These are phyloP conservation scores for Eucera pruinosa DNA, from an alignment of 2,888 invertebrate genomes.

Conservation along the genomic window DNA sequence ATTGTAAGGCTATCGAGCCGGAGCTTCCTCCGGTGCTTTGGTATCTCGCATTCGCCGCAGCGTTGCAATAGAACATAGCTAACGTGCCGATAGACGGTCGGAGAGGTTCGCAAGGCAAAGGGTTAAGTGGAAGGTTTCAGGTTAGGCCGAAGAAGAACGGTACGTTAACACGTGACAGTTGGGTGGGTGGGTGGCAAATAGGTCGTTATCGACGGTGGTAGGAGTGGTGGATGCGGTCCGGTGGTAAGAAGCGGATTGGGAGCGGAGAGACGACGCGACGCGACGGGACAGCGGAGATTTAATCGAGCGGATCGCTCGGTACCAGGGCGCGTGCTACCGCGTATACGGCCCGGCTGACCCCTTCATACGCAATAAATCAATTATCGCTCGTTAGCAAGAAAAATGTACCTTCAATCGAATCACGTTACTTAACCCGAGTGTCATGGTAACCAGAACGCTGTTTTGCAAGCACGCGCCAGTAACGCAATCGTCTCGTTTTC, in stretches of 20 bases:
- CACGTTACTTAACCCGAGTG: conserved; percentile 77
- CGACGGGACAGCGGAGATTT: conserved; percentile 30
- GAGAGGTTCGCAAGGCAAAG: too few species aligned
- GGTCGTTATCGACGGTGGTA: conserved; percentile 9
- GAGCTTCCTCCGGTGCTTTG: too few species aligned
- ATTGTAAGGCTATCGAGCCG: too few species aligned
- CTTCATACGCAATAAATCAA: conserved; percentile 77
- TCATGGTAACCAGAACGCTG: conserved; percentile 55
- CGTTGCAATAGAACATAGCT: too few species aligned
- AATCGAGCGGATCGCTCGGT: conserved; percentile 59
- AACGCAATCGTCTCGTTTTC: conserved; percentile 33
- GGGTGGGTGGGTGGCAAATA: background rate
- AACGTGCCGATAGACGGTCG: too few species aligned
- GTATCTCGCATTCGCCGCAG: too few species aligned
- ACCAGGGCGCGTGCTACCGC: conserved; percentile 67
- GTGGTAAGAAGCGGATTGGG: background rate
- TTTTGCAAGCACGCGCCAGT: conserved; percentile 38
- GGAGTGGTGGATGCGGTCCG: background rate
- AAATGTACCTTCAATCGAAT: conserved; percentile 81
- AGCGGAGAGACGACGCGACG: background rate
- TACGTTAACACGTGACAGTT: conserved; percentile 3
- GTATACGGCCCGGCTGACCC: conserved; percentile 69
- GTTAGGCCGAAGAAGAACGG: background rate
- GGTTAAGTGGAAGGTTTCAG: conserved; percentile 20
- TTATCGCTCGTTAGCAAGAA: conserved; percentile 79